Base-by-base conservation (phyloP, 2,888 invertebrate genomes). In the Lochmaea crataegi region DNA sequence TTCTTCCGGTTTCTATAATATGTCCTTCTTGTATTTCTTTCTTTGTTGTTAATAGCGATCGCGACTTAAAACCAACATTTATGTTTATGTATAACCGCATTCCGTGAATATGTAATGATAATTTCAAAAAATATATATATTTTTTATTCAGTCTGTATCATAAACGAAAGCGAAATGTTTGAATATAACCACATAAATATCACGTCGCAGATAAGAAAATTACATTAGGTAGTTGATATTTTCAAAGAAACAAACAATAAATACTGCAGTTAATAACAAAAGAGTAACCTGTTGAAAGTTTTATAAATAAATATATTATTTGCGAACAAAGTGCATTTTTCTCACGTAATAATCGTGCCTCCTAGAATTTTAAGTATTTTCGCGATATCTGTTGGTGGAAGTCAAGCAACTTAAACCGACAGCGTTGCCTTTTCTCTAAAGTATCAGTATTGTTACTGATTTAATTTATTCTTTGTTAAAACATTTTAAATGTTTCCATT, bases 371-470 rank as follows among this genome's bases (percentile, higher is more conserved):
- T 70, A 70, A 70, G 56, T 42, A 64, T 64, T 70, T 53, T 70
- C 69, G 26, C 69, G 64, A 64, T 70, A 70, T 64, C 64, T 70
- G 69, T 70, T 64, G 61, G 51, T 69, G 63, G 69, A 64, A 70
- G 69, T 70, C 63, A 70, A 63, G 60, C 42, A 68, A 67, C 67
- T 67, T 14, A 12, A 45, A 51, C 48, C 6, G 60, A 68, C 57
- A 67, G 16, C 14, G 68, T 68, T 68, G 68, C 53, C 68, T 61
- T n/a, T 18, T 68, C 18, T 41, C n/a, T 26, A 11, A 61, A 22
- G 22, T 68, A 45, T 68, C 38, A 58, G 7, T 51, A 16, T 45
- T 45, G 14, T 45, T 45, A 45, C 45, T 2, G 16, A 51, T 16
- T 16, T 16, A 51, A 45, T 45, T 45, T 32, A 7, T 32, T 32